Evolutionary conservation across 1,140 invertebrate genomes (phyloP), one percentile per base, ranked within the genome.

Genomic region (Drosophila sp.): DNA sequence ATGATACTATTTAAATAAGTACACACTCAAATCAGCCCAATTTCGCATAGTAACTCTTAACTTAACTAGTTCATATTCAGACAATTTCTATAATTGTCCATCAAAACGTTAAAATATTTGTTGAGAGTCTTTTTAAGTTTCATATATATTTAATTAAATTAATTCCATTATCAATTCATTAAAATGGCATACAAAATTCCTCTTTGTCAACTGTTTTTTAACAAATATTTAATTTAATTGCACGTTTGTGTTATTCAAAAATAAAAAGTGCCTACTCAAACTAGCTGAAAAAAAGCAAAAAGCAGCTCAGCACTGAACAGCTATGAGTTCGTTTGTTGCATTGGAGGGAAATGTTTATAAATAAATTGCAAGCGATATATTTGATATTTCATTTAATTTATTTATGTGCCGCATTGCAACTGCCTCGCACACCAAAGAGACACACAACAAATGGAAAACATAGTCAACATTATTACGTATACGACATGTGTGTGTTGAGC

Each of bases 381-480:
- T 74, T 74, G 59, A 53, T 65, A 61, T 70, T 64, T 74, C 64
- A 69, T 70, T 70, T 70, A 46, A 84, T 84, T 76, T 79, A 84
- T 80, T 80, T 84, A 67, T 73, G 67, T 50, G 48, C 32, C 21
- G 67, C 61, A 56, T 29, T 72, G 80, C 66, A 63, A 84, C 61
- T 72, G 53, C 51, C 72, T 66, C 29, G 78, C 65, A 71, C 56
- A 57, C 50, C 6, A 41, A 69, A 51, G 40, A 63, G 40, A 54
- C 34, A 67, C 34, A 67, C 58, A 58, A 66, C 70, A 72, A 76
- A 76, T 76, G 38, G 70, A 71, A 64, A 32, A 51, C 63, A 73
- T 51, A 63, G 38, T 11, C 65, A 74, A 72, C 66, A 81, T 53
- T 76, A 87, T 86, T 86, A 78, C 82, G 82, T 87, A 86, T 87